Evolutionary conservation across 1,140 invertebrate species (phyloP).

Genomic region (Metopolophium dirhodum): DNA sequence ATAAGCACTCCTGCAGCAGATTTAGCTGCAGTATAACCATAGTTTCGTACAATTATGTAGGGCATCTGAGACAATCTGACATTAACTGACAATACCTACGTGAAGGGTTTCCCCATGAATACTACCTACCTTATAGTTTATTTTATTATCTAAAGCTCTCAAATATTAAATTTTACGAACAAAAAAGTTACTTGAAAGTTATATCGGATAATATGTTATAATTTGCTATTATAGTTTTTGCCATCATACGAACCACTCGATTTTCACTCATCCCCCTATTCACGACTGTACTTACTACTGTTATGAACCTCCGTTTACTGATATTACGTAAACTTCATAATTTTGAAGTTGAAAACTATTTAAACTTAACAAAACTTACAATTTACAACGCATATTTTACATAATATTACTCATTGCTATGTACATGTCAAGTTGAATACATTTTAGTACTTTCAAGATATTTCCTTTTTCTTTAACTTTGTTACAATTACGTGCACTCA

Average conservation of each 20-base stretch:
- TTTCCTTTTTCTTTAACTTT: conserved; percentile 1
- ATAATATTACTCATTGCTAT: background rate
- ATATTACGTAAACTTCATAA: background rate
- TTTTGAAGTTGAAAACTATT: conserved; percentile 7
- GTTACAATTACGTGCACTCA: background rate
- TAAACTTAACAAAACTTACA: conserved; percentile 1
- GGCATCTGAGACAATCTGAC: background rate
- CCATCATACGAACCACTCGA: background rate
- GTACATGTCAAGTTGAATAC: background rate
- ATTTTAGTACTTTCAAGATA: background rate
- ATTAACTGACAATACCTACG: conserved; percentile 1
- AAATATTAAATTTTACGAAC: background rate
- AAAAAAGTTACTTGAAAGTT: background rate
- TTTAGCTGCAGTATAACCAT: background rate
- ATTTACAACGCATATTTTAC: conserved; percentile 18
- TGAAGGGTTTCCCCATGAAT: background rate
- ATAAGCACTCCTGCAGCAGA: background rate
- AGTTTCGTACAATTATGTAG: background rate
- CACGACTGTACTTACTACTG: background rate
- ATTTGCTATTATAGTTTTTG: background rate
- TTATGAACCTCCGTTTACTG: background rate
- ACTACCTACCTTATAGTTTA: background rate
- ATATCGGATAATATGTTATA: background rate
- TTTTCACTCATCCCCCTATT: too few species aligned
- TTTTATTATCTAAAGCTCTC: background rate